Evolutionary conservation across 1,140 invertebrate species (phyloP).

Genomic region (Acromyrmex echinatior): DNA sequence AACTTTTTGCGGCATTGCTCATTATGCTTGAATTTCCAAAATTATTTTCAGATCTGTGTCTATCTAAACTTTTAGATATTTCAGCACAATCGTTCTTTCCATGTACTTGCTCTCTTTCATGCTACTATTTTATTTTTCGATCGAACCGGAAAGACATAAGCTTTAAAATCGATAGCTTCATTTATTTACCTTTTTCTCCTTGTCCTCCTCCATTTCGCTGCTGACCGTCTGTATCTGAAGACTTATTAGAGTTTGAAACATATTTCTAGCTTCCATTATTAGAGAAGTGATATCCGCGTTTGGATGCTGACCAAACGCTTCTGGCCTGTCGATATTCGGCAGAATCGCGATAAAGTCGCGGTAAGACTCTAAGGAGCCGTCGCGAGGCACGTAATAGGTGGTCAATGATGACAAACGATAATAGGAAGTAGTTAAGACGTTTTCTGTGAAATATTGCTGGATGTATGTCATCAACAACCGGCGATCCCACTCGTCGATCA

Average conservation of each 20-base stretch:
- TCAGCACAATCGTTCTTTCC: no score
- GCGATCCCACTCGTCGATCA: conserved; percentile 98
- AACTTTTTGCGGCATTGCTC: no score
- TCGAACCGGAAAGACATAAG: not conserved
- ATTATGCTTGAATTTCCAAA: no score
- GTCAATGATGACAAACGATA: conserved; percentile 91
- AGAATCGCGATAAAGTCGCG: conserved; percentile 92
- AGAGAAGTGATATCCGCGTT: conserved; percentile 96
- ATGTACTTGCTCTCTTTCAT: not conserved
- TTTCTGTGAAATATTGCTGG: conserved; percentile 92
- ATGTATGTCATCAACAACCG: conserved; percentile 93
- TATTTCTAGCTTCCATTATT: conserved; percentile 91
- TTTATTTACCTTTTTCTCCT: conserved; percentile 90
- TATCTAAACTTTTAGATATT: no score
- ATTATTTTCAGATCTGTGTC: no score
- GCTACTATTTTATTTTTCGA: not conserved
- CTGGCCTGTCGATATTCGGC: conserved; percentile 92
- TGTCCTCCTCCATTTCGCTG: conserved; percentile 86
- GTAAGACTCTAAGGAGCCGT: conserved; percentile 93
- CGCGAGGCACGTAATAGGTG: conserved; percentile 93
- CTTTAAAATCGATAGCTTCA: not conserved
- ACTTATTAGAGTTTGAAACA: conserved; percentile 94
- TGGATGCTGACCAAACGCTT: conserved; percentile 95
- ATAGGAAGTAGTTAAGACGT: conserved; percentile 88
- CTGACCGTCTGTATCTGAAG: conserved; percentile 90